Evolutionary conservation across 2,797 vertebrate species (phyloP).

Genomic region (Enteromius afrohamiltoni): DNA sequence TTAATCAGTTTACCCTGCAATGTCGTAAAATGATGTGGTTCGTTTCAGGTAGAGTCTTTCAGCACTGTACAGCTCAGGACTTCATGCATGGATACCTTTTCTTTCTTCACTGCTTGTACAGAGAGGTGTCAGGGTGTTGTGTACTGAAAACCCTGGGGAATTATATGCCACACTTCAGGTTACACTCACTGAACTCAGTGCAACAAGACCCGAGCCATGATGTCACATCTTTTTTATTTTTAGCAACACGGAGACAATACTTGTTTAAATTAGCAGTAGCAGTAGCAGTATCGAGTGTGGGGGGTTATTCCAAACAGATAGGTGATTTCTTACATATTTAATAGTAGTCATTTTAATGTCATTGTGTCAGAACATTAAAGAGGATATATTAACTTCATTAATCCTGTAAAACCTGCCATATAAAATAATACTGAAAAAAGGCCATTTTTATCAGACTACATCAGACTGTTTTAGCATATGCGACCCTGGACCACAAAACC

Average conservation of each 20-base stretch:
- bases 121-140: conserved; percentile 4
- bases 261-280: not conserved
- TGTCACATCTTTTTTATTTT: not conserved
- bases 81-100: conserved; percentile 12
- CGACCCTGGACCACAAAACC: too few species aligned
- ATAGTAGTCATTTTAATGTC: not conserved
- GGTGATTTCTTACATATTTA: not conserved
- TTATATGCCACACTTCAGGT: conserved; percentile 17
- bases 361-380: not conserved
- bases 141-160: not conserved
- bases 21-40: not conserved
- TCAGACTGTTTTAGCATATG: too few species aligned
- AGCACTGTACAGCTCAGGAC: not conserved
- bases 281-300: not conserved
- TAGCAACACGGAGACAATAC: not conserved
- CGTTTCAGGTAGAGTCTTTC: not conserved
- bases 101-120: conserved; percentile 3
- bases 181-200: not conserved
- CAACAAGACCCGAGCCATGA: not conserved
- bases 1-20: too few species aligned
- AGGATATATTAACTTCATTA: not conserved
- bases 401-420: too few species aligned
- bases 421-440: too few species aligned
- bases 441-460: too few species aligned
- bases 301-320: not conserved